Evolutionary conservation across 1,140 invertebrate species (phyloP).

Genomic region (Drosophila pandora): DNA sequence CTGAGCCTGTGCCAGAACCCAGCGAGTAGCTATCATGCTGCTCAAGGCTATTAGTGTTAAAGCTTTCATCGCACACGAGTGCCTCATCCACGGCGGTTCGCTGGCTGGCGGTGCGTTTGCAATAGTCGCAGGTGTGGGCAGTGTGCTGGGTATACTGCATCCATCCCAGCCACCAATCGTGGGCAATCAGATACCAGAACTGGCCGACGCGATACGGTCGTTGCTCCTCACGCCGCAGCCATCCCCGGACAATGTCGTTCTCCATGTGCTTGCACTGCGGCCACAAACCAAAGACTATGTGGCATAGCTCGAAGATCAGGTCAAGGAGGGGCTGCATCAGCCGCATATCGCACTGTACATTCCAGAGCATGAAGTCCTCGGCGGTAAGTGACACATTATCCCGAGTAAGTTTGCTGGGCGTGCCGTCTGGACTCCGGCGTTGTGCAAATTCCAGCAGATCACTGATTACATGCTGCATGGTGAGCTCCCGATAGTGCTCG

Average conservation of each 20-base stretch:
- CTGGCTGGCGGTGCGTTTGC: constrained; percentile 62
- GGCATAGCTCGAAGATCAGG: constrained; percentile 93
- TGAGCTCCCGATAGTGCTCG: constrained; percentile 80
- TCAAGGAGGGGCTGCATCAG: constrained; percentile 90
- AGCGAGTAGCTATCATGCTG: constrained; percentile 84
- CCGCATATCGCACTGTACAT: constrained; percentile 87
- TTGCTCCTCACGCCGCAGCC: constrained; percentile 90
- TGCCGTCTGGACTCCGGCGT: constrained; percentile 57
- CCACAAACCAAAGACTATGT: constrained; percentile 93
- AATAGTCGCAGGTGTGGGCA: constrained; percentile 79
- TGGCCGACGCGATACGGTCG: constrained; percentile 90
- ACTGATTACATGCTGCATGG: constrained; percentile 70
- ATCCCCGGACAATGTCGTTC: constrained; percentile 91
- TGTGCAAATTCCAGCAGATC: constrained; percentile 72
- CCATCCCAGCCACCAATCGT: constrained; percentile 94
- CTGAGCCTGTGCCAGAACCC: constrained; percentile 71
- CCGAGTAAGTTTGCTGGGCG: constrained; percentile 51
- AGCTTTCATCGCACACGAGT: constrained; percentile 87
- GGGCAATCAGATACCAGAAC: constrained; percentile 93
- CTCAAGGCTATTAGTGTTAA: constrained; percentile 87
- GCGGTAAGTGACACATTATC: constrained; percentile 84
- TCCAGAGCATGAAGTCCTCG: constrained; percentile 94
- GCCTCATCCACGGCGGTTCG: constrained; percentile 85
- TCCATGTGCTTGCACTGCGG: constrained; percentile 92
- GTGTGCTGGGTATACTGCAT: constrained; percentile 87